These are phyloP conservation scores for Galaxea fascicularis DNA, from an alignment of 92 coral and sea anemone species.

Conservation along the genomic window DNA sequence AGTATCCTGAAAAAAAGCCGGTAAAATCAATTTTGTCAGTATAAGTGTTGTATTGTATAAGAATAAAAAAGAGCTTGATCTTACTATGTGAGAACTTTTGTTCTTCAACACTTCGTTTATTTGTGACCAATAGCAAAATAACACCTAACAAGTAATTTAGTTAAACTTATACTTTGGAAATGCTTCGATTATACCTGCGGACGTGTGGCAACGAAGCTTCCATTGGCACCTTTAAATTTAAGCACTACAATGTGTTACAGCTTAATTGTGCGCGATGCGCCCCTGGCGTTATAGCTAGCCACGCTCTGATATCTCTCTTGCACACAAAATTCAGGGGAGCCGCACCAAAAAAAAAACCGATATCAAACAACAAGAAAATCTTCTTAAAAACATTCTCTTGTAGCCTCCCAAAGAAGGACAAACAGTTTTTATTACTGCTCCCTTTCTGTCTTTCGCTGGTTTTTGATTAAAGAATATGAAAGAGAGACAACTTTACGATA, in stretches of 20 bases:
- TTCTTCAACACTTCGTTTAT: neutral
- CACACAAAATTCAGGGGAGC: neutral
- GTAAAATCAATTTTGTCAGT: constrained; percentile 32
- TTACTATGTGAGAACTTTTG: constrained; percentile 2
- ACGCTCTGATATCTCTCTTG: constrained; percentile 25
- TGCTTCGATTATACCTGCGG: neutral
- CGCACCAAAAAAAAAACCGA: too few species aligned
- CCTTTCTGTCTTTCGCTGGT: too few species aligned
- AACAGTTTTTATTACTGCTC: too few species aligned
- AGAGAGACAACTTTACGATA: too few species aligned
- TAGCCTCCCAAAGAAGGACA: too few species aligned
- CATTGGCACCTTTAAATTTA: constrained; percentile 19
- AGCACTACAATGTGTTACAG: constrained; percentile 4
- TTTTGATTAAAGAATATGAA: too few species aligned
- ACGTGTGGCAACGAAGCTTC: constrained; percentile 7
- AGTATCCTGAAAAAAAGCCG: constrained; percentile 24
- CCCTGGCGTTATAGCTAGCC: neutral
- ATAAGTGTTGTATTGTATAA: constrained; percentile 17
- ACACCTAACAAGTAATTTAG: neutral
- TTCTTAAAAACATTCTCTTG: too few species aligned
- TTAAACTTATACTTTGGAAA: constrained; percentile 1
- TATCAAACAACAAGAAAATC: too few species aligned
- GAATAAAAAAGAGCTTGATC: neutral
- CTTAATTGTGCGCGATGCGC: neutral
- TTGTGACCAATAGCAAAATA: neutral